Conservation (phyloP, 2,797 vertebrate genomes). For the Eleutherodactylus coqui region DNA sequence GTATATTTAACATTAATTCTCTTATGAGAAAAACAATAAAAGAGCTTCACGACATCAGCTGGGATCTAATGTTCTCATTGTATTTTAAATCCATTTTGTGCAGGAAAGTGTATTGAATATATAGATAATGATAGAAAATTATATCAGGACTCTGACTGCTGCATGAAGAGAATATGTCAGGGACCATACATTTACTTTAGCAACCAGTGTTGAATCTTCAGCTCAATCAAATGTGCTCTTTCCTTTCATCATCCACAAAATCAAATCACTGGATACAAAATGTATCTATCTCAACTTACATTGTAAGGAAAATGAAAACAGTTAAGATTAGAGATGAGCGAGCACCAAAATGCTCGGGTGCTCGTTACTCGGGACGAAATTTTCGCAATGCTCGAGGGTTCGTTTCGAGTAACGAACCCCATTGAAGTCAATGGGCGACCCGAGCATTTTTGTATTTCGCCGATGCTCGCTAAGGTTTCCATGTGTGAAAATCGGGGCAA, state of each 20-base stretch:
- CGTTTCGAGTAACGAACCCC: too few species aligned
- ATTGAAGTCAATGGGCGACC: too few species aligned
- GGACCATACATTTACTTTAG: neutral
- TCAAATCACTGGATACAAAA: neutral
- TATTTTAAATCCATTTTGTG: neutral
- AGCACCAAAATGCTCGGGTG: too few species aligned
- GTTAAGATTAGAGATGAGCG: too few species aligned
- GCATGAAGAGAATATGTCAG: neutral
- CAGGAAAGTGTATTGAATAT: neutral
- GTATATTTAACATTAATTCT: neutral
- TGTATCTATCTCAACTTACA: neutral
- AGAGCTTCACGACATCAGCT: neutral
- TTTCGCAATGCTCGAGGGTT: too few species aligned
- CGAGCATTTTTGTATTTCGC: too few species aligned
- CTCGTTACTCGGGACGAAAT: too few species aligned
- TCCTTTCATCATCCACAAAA: too few species aligned
- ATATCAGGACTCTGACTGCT: neutral
- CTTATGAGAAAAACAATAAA: conserved; percentile 10
- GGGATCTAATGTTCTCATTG: conserved; percentile 8
- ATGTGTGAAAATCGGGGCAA: too few species aligned
- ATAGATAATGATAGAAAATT: neutral
- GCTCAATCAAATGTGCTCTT: neutral
- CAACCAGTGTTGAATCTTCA: neutral
- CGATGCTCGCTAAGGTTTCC: too few species aligned
- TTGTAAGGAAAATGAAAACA: too few species aligned